phyloP scores from a whole-genome alignment of 1,140 invertebrate species.

The Neomicropteryx cornuta region DNA sequence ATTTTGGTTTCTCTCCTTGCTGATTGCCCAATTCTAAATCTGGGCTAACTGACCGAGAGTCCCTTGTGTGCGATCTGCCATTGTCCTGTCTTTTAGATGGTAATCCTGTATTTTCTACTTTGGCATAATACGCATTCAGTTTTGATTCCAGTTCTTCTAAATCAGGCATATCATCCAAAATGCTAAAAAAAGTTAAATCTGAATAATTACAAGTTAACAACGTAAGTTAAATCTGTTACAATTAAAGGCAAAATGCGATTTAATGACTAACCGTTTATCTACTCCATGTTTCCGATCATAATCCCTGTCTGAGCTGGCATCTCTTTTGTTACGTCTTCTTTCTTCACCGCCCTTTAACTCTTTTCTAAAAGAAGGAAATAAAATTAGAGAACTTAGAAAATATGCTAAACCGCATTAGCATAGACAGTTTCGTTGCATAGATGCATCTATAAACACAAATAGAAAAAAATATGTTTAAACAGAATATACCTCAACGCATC shows the following conservation, averaged over 20 bases:
- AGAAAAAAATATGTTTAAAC: constrained; percentile 13
- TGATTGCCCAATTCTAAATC: constrained; percentile 29
- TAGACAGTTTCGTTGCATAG: constrained; percentile 8
- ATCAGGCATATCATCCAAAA: constrained; percentile 52
- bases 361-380: constrained; percentile 26
- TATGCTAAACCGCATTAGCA: no score
- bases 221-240: neutral
- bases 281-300: constrained; percentile 44
- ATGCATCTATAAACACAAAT: constrained; percentile 14
- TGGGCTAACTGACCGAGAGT: constrained; percentile 23
- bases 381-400: no score
- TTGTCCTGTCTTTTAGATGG: constrained; percentile 31
- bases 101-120: constrained; percentile 58
- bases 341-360: constrained; percentile 34
- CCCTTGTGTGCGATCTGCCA: constrained; percentile 16
- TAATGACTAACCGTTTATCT: constrained; percentile 36
- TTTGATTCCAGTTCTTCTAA: constrained; percentile 67
- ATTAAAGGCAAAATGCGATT: constrained; percentile 9
- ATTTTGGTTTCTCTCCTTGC: constrained; percentile 38
- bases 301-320: constrained; percentile 41
- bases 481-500: constrained; percentile 51
- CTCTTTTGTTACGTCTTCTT: constrained; percentile 38
- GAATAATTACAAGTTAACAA: neutral
- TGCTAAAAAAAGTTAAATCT: constrained; percentile 21
- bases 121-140: constrained; percentile 64